A percentile compares a stretch with the other conserved stretches of the same genome.
phyloP scores from a whole-genome alignment of 1,140 invertebrate genomes.

The Pseudomyrmex sp. region DNA sequence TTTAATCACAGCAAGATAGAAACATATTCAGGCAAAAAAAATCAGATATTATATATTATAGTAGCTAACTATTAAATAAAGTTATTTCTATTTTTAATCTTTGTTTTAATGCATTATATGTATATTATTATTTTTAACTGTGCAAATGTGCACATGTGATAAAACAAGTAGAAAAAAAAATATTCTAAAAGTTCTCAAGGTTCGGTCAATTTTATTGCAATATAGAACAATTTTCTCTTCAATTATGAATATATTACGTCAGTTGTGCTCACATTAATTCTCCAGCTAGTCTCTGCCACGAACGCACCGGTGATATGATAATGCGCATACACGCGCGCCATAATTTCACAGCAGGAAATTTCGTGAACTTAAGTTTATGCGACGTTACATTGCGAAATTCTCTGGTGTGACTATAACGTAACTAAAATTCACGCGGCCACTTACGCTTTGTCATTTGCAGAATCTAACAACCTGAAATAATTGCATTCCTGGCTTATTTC shows the following conservation, averaged over 20 bases:
- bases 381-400: slow-evolving; percentile 39
- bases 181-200: not conserved
- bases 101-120: not conserved
- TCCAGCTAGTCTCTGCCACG: slow-evolving; percentile 38
- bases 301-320: slow-evolving; percentile 49
- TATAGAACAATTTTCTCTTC: slow-evolving; percentile 4
- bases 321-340: slow-evolving; percentile 33
- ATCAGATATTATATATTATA: not conserved
- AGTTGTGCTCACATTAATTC: slow-evolving; percentile 35
- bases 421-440: slow-evolving; percentile 50
- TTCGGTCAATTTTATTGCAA: slow-evolving; percentile 13
- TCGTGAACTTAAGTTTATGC: slow-evolving; percentile 37
- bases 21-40: not conserved
- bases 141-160: not conserved
- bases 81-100: not conserved
- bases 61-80: too few species aligned
- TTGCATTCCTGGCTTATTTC: not conserved
- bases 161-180: not conserved
- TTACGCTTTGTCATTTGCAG: slow-evolving; percentile 46
- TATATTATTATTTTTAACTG: not conserved
- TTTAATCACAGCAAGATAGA: slow-evolving; percentile 2
- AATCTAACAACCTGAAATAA: slow-evolving; percentile 11
- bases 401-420: slow-evolving; percentile 28
- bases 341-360: slow-evolving; percentile 40
- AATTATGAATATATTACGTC: slow-evolving; percentile 42